Conservation (phyloP, 2,113 vertebrate species). For the Eulacestoma nigropectus region DNA sequence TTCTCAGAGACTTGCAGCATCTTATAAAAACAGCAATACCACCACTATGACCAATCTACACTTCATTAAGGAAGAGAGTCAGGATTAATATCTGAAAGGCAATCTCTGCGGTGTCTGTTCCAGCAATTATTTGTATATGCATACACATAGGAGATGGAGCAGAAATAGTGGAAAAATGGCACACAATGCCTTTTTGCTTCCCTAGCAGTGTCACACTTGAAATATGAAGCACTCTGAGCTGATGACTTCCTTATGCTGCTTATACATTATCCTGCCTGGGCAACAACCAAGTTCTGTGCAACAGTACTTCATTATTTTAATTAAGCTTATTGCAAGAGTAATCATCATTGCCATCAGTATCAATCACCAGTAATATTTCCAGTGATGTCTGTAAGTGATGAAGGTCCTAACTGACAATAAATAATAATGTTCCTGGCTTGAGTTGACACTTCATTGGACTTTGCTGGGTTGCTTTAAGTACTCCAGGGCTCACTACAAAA, state of each 20-base stretch:
- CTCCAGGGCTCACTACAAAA: slow-evolving; percentile 68
- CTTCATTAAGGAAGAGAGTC: background rate
- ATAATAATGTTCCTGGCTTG: slow-evolving; percentile 75
- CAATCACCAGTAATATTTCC: slow-evolving; percentile 80
- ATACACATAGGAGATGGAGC: background rate
- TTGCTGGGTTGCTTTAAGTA: slow-evolving; percentile 70
- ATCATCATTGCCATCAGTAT: slow-evolving; percentile 87
- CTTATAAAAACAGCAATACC: background rate
- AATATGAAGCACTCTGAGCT: slow-evolving; percentile 70
- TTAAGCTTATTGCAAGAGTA: slow-evolving; percentile 93
- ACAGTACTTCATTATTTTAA: slow-evolving; percentile 88
- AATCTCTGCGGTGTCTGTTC: background rate
- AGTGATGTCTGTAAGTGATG: slow-evolving; percentile 72
- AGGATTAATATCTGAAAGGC: background rate
- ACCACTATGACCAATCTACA: background rate
- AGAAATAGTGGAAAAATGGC: background rate
- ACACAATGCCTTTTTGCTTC: slow-evolving; percentile 22
- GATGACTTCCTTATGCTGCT: slow-evolving; percentile 67
- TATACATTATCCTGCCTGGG: slow-evolving; percentile 68
- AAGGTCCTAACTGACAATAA: slow-evolving; percentile 74
- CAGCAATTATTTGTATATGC: slow-evolving; percentile 30
- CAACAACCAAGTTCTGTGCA: slow-evolving; percentile 66
- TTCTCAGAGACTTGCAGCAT: background rate
- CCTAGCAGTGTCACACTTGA: slow-evolving; percentile 73
- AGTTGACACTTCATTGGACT: slow-evolving; percentile 74